phyloP scores from a whole-genome alignment of 2,888 invertebrate species.

The Scaptodrosophila latifasciaeformis region DNA sequence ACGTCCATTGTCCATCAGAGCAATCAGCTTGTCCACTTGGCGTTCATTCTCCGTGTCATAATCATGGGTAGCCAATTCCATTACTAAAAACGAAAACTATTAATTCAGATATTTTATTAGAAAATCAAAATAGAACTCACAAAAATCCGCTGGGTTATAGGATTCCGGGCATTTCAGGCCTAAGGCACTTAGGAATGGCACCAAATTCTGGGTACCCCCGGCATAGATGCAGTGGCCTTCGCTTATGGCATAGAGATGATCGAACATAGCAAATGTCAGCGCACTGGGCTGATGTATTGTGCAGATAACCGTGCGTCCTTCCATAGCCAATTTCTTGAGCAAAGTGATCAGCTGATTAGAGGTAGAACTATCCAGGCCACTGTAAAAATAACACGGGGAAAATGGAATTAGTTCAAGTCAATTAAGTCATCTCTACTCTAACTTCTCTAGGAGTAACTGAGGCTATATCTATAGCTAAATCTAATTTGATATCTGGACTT shows the following conservation, averaged over 20 bases:
- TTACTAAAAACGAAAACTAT: conserved; percentile 76
- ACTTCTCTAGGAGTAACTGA: too few relatives aligned
- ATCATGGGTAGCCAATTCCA: conserved; percentile 88
- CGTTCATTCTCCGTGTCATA: conserved; percentile 78
- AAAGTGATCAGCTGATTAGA: conserved; percentile 88
- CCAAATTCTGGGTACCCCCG: conserved; percentile 84
- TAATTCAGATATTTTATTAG: neutral
- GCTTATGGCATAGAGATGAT: conserved; percentile 89
- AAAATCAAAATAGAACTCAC: conserved; percentile 77
- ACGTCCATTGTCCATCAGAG: conserved; percentile 80
- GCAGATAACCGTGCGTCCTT: conserved; percentile 90
- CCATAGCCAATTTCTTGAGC: conserved; percentile 86
- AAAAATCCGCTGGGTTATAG: conserved; percentile 93
- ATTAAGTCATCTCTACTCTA: neutral
- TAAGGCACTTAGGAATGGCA: conserved; percentile 84
- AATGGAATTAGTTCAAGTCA: neutral
- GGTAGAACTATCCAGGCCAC: conserved; percentile 87
- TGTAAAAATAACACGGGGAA: conserved; percentile 71
- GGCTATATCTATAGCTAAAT: too few relatives aligned
- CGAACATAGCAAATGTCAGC: conserved; percentile 89
- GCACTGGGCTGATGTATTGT: conserved; percentile 96
- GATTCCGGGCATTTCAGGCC: conserved; percentile 88
- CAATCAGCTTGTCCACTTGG: conserved; percentile 76
- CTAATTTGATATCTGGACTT: too few relatives aligned
- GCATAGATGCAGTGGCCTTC: conserved; percentile 87